phyloP scores from a whole-genome alignment of 92 coral and sea anemone species.

The Chrysogorgia sp. region DNA sequence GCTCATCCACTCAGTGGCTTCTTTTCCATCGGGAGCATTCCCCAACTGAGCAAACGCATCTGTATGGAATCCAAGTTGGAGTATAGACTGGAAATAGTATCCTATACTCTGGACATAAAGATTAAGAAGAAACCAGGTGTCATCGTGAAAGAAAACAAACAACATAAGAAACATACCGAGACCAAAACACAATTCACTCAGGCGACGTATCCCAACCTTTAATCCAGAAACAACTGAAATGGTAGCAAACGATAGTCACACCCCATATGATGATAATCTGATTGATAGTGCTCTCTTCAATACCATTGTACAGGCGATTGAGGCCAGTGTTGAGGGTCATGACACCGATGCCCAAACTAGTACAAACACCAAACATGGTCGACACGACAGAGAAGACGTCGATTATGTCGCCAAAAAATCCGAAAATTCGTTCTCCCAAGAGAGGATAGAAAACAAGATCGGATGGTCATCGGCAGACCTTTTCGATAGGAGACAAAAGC shows the following conservation, averaged over 20 bases:
- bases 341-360: conserved; percentile 30
- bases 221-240: conserved; percentile 18
- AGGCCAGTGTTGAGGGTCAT: conserved; percentile 15
- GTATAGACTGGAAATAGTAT: conserved; percentile 75
- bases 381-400: conserved; percentile 23
- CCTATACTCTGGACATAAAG: conserved; percentile 50
- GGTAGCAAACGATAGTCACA: conserved; percentile 15
- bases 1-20: conserved; percentile 60
- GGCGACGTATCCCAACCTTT: conserved; percentile 26
- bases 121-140: conserved; percentile 25
- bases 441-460: conserved; percentile 33
- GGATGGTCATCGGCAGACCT: conserved; percentile 16
- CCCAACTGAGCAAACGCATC: conserved; percentile 68
- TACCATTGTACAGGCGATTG: conserved; percentile 1
- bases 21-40: conserved; percentile 70
- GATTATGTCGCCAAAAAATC: conserved; percentile 43
- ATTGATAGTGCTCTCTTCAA: not conserved
- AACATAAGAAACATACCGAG: conserved; percentile 28
- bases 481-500: conserved; percentile 8
- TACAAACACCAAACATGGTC: conserved; percentile 37
- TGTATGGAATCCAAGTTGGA: conserved; percentile 81
- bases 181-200: conserved; percentile 22
- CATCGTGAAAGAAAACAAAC: conserved; percentile 19
- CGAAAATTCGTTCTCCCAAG: conserved; percentile 54
- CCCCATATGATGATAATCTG: conserved; percentile 25